Conservation (phyloP, 2,888 invertebrate genomes). For the Callimorpha dominula region DNA sequence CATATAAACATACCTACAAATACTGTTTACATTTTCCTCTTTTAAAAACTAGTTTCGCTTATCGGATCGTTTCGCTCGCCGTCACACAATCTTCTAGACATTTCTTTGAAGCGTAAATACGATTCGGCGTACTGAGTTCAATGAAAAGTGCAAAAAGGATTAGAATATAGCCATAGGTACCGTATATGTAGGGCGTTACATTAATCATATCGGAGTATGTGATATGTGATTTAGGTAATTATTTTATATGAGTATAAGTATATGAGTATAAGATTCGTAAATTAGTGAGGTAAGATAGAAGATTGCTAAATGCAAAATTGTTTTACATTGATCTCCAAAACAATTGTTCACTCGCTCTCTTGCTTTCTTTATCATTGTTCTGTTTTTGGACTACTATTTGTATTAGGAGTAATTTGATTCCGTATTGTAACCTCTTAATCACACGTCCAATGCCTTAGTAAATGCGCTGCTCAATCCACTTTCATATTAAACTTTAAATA, state of each 20-base stretch:
- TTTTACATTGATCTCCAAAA: too few relatives aligned
- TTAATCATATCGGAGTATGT: constrained; percentile 25
- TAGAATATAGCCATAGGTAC: constrained; percentile 47
- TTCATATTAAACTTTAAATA: too few relatives aligned
- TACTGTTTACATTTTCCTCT: constrained; percentile 17
- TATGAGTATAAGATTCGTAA: neutral
- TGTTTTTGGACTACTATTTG: neutral
- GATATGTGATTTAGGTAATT: neutral
- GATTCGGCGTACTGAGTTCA: constrained; percentile 65
- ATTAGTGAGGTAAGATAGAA: neutral
- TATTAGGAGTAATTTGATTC: neutral
- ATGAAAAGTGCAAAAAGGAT: constrained; percentile 70
- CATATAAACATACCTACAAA: neutral
- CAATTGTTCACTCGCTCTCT: too few relatives aligned
- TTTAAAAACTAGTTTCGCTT: constrained; percentile 52
- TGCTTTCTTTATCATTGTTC: too few relatives aligned
- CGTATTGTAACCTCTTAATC: neutral
- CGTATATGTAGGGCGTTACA: constrained; percentile 33
- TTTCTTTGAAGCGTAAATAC: constrained; percentile 72
- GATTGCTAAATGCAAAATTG: neutral
- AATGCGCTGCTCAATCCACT: too few relatives aligned
- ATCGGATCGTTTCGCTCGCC: constrained; percentile 62
- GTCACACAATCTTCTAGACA: constrained; percentile 63
- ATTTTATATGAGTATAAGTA: neutral
- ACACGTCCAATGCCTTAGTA: neutral